phyloP scores from a whole-genome alignment of 2,113 vertebrate species.

The Pelecanoides urinatrix region DNA sequence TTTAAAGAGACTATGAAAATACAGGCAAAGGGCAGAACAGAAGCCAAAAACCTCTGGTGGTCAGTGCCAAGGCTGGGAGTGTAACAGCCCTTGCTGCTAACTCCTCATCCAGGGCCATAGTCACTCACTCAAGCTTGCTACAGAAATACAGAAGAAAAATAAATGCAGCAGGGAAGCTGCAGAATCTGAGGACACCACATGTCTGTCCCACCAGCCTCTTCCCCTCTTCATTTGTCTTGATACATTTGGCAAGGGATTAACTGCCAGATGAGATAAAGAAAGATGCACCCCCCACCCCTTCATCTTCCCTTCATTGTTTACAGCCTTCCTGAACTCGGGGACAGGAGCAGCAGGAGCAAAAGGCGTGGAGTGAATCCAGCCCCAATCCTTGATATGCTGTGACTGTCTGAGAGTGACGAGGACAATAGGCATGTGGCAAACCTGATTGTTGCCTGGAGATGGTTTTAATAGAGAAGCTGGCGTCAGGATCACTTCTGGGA shows the following conservation, averaged over 20 bases:
- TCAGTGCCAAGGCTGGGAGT: not conserved
- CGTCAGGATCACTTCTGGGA: not conserved
- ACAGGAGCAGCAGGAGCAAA: not conserved
- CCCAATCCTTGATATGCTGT: not conserved
- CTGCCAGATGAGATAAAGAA: not conserved
- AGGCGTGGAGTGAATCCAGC: not conserved
- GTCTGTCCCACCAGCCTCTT: not conserved
- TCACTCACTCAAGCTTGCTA: not conserved
- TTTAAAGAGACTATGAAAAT: not conserved
- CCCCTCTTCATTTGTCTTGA: not conserved
- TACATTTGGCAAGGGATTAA: not conserved
- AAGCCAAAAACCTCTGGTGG: not conserved
- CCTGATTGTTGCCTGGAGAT: not conserved
- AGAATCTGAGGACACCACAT: not conserved
- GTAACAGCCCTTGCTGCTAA: not conserved
- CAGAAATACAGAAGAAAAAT: not conserved
- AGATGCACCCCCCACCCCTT: not conserved
- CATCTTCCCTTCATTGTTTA: not conserved
- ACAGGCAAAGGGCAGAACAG: not conserved
- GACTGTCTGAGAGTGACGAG: not conserved
- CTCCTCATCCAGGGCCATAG: not conserved
- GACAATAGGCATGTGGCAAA: not conserved
- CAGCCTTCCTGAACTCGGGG: not conserved
- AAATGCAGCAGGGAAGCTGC: not conserved
- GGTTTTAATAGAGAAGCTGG: not conserved